phyloP scores from a whole-genome alignment of 2,888 invertebrate species.

The Entomobrya proxima region DNA sequence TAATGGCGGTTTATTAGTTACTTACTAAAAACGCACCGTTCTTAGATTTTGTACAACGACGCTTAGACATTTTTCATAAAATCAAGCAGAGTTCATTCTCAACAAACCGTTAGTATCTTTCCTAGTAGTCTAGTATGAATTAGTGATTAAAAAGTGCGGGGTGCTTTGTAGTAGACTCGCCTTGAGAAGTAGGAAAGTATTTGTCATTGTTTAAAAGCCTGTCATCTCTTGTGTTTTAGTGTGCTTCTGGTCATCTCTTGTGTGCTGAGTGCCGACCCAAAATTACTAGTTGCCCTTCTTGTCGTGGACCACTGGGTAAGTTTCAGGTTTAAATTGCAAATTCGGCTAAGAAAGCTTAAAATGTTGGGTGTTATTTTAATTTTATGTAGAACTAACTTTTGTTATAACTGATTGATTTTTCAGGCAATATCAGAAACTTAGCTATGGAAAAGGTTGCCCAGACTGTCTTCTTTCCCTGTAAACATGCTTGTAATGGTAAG shows the following conservation, averaged over 20 bases:
- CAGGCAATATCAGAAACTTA: conserved; percentile 96
- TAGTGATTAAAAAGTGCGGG: no score
- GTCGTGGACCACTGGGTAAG: conserved; percentile 81
- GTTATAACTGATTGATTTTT: conserved; percentile 2
- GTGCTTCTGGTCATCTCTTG: conserved; percentile 82
- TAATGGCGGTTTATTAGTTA: no score
- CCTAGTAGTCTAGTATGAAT: not conserved
- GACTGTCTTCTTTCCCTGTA: conserved; percentile 99
- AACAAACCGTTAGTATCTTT: no score
- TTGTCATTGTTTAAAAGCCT: not conserved
- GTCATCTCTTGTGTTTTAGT: conserved; percentile 78
- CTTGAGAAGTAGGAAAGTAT: not conserved
- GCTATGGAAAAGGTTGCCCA: conserved; percentile 99
- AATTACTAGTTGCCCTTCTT: conserved; percentile 82
- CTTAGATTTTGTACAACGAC: no score
- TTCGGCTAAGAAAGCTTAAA: not conserved
- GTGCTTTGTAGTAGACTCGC: not conserved
- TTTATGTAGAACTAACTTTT: not conserved
- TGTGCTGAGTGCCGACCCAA: conserved; percentile 82
- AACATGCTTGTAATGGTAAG: conserved; percentile 91
- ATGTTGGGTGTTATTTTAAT: not conserved
- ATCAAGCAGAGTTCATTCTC: no score
- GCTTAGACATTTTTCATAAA: no score
- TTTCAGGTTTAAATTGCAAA: not conserved
- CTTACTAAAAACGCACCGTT: no score